phyloP scores from a whole-genome alignment of 2,113 vertebrate species.

The Neotragus moschatus region DNA sequence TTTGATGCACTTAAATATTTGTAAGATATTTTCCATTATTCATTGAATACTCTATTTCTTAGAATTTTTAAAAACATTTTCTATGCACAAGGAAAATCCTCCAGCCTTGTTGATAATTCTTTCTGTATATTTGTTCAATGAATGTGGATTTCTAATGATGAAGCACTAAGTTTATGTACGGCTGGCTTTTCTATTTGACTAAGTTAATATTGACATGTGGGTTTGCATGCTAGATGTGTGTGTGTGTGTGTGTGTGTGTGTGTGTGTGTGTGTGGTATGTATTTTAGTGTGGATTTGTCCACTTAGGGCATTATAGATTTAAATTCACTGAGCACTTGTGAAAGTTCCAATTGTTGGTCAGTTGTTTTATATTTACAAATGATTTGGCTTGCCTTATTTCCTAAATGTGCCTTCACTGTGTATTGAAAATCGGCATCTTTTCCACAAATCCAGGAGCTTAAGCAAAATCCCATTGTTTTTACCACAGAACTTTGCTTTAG shows the following conservation, averaged over 20 bases:
- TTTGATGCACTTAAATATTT: constrained; percentile 2
- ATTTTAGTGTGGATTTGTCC: neutral
- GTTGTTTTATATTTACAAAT: constrained; percentile 18
- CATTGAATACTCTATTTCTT: neutral
- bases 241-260: neutral
- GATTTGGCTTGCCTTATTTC: neutral
- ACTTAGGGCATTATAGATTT: neutral
- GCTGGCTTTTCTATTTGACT: constrained; percentile 13
- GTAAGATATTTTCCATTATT: neutral
- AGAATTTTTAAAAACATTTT: neutral
- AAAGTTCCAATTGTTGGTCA: neutral
- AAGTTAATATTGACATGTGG: neutral
- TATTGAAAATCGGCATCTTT: neutral
- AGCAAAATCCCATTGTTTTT: constrained; percentile 14
- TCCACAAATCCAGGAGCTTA: neutral
- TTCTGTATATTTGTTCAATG: neutral
- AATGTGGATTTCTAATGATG: neutral
- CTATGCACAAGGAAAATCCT: neutral
- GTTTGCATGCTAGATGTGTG: neutral
- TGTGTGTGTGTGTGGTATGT: neutral
- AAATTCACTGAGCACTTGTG: neutral
- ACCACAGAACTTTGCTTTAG: neutral
- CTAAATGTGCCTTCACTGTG: neutral
- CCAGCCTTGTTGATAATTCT: neutral
- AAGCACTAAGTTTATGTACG: neutral